Evolutionary conservation across 2,113 vertebrate species (phyloP), one percentile per base, ranked within the genome.

Genomic region (Tragelaphus strepsiceros): DNA sequence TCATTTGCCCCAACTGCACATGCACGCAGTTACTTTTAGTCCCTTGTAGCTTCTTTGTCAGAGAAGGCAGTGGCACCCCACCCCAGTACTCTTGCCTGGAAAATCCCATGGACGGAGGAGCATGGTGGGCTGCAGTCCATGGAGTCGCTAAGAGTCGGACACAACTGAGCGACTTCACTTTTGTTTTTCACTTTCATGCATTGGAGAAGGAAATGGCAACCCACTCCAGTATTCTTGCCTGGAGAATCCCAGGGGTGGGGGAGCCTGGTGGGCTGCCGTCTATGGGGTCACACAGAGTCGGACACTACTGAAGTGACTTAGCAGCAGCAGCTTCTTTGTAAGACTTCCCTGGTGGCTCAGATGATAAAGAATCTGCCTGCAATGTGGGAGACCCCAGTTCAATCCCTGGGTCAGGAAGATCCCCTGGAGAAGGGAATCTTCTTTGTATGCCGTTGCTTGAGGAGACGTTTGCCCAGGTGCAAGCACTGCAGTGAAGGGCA

Each of bases 251-350:
- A 62, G 14, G 61, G 61, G 32, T 2, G 61, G 28, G 58, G 28
- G 13, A 62, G 14, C 28, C 28, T 62, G 28, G 61, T 32, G 61
- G 61, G 61, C 61, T 62, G 61, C 61, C 1, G 6, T 62, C 13
- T 62, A 32, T 62, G 61, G 26, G 28, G 14, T 62, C 3, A 0
- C 61, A 62, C 61, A 62, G 61, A 62, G 28, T 62, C 6, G 0
- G 3, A 62, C 28, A 32, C 0, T 0, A 62, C 61, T 32, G 61
- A 62, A 32, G 3, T 0, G 1, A 62, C 14, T 62, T 16, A 62
- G 61, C 28, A 62, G 28, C 61, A 61, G 28, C 28, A 49, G 43
- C 26, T 80, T 80, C 77, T 80, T 30, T 49, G 43, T 30, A 30
- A 35, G 71, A 21, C 21, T 74, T 77, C 12, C 11, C 71, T 77